Percentiles rank a stretch among this genome's conserved stretches.
phyloP scores from a whole-genome alignment of 1,140 invertebrate species.

The Phthorimaea operculella region DNA sequence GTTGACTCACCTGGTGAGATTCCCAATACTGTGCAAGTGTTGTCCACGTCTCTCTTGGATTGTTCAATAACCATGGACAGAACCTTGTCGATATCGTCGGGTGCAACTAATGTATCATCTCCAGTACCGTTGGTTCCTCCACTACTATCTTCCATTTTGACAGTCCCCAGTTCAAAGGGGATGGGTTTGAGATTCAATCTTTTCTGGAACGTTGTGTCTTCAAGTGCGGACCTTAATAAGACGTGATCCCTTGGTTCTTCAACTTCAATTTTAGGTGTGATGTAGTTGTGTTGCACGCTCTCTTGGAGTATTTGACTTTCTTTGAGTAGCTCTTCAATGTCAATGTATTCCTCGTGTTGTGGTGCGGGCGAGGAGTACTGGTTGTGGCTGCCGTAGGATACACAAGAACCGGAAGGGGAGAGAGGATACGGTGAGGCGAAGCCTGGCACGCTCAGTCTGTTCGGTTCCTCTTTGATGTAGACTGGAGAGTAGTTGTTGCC shows the following conservation, averaged over 20 bases:
- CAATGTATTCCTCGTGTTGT: slow-evolving; percentile 66
- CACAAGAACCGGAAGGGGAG: slow-evolving; percentile 71
- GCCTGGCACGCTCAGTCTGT: slow-evolving; percentile 65
- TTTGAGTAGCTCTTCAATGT: slow-evolving; percentile 65
- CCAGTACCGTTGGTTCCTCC: slow-evolving; percentile 40
- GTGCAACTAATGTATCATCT: slow-evolving; percentile 73
- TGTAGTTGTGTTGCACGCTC: slow-evolving; percentile 47
- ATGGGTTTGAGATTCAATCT: slow-evolving; percentile 83
- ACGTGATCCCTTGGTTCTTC: slow-evolving; percentile 75
- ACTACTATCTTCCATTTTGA: slow-evolving; percentile 72
- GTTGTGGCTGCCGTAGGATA: slow-evolving; percentile 57
- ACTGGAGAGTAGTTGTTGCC: slow-evolving; percentile 42
- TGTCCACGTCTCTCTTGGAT: slow-evolving; percentile 84
- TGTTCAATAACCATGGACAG: slow-evolving; percentile 87
- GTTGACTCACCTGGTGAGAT: slow-evolving; percentile 85
- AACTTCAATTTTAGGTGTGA: slow-evolving; percentile 60
- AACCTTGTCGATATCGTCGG: slow-evolving; percentile 84
- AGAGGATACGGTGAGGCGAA: slow-evolving; percentile 71
- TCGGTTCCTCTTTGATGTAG: slow-evolving; percentile 64
- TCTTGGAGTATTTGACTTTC: slow-evolving; percentile 67
- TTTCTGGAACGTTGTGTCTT: slow-evolving; percentile 85
- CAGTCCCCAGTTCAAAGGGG: slow-evolving; percentile 61
- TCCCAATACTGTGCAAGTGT: slow-evolving; percentile 83
- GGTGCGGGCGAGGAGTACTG: slow-evolving; percentile 69
- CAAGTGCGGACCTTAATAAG: slow-evolving; percentile 80